Evolutionary conservation across 2,888 invertebrate species (phyloP).

Genomic region (Julus scandinavius): DNA sequence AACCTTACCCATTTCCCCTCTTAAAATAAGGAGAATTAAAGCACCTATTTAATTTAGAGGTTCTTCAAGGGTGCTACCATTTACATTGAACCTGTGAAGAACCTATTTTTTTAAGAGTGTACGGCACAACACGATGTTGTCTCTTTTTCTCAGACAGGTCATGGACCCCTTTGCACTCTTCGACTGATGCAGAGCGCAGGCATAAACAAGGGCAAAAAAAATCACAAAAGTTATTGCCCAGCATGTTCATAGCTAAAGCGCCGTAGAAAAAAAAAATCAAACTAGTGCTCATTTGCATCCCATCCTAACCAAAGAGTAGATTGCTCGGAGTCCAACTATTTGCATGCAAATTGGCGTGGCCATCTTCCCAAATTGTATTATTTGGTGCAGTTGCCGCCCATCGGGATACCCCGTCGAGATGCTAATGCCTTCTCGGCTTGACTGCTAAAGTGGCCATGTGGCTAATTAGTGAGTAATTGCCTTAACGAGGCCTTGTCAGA

Average conservation of each 20-base stretch:
- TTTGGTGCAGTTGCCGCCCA: not conserved
- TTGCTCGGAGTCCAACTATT: not conserved
- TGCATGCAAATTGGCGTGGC: not conserved
- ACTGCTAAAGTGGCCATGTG: constrained; percentile 22
- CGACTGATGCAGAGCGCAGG: not conserved
- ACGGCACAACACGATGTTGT: not conserved
- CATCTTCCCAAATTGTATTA: not conserved
- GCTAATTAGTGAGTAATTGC: not conserved
- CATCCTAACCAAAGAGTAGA: not conserved
- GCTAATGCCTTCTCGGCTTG: not conserved
- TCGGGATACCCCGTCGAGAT: not conserved
- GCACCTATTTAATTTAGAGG: not conserved
- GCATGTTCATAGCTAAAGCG: not conserved
- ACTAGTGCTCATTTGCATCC: not conserved
- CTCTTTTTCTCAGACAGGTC: not conserved
- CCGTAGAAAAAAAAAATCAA: not conserved
- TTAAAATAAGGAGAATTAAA: not conserved
- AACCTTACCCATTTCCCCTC: not conserved
- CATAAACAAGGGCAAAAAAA: not conserved
- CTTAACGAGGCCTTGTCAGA: not conserved
- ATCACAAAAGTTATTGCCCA: not conserved
- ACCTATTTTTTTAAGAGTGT: not conserved
- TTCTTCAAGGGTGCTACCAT: not conserved
- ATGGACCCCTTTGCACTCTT: constrained; percentile 42
- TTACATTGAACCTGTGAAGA: constrained; percentile 1